Percentiles rank a stretch among this genome's conserved stretches.
Evolutionary conservation across 2,888 invertebrate genomes (phyloP).

Genomic region (Chrysina gloriosa): DNA sequence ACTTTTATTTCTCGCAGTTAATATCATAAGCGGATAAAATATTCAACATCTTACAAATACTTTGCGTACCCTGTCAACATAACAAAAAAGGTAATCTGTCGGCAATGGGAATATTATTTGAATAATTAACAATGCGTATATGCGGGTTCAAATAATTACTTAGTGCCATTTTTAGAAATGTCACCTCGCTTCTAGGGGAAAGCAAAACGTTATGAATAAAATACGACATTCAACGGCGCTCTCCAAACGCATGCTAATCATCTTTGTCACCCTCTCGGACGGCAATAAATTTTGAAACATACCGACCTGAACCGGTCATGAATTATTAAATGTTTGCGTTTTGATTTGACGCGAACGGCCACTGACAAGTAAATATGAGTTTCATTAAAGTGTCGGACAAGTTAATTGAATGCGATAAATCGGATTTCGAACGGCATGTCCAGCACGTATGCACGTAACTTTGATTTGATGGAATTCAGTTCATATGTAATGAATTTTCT

Average conservation of each 20-base stretch:
- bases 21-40: no score
- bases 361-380: not conserved
- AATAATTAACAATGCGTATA: not conserved
- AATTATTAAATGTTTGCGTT: not conserved
- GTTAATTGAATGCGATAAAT: not conserved
- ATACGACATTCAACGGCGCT: not conserved
- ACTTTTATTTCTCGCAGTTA: no score
- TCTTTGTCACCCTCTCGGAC: not conserved
- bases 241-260: not conserved
- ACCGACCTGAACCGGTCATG: not conserved
- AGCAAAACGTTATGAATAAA: not conserved
- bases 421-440: no score
- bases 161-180: not conserved
- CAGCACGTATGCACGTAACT: no score
- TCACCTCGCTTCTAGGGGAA: not conserved
- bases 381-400: not conserved
- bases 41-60: no score
- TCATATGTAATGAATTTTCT: no score
- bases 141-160: not conserved
- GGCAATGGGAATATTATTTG: no score
- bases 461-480: no score
- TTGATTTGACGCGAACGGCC: not conserved
- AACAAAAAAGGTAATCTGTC: no score
- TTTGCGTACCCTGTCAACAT: no score
- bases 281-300: slow-evolving; percentile 6